Evolutionary conservation across 2,888 invertebrate genomes (phyloP).

Genomic region (Drosophila monieri): DNA sequence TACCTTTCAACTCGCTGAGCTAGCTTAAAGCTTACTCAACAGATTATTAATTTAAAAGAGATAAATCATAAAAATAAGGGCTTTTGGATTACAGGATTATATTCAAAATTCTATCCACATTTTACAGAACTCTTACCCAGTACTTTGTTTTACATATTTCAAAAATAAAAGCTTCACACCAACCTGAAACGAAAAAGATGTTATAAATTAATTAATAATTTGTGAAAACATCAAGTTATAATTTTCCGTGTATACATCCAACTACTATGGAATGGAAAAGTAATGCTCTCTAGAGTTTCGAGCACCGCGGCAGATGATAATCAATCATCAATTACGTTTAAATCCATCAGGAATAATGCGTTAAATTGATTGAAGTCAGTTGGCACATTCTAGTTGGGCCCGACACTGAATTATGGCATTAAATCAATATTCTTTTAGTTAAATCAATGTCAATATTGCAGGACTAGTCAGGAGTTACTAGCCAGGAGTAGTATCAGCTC

Average conservation of each 20-base stretch:
- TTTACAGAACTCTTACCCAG: too few relatives aligned
- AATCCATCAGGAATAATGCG: constrained; percentile 82
- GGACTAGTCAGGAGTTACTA: not conserved
- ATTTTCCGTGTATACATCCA: constrained; percentile 3
- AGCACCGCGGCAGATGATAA: constrained; percentile 57
- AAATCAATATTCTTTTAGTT: constrained; percentile 64
- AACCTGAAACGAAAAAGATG: not conserved
- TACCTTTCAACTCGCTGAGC: not conserved
- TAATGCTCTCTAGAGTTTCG: constrained; percentile 2
- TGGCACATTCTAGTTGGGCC: constrained; percentile 61
- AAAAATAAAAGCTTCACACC: too few relatives aligned
- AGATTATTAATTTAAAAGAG: not conserved
- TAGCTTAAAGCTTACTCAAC: not conserved
- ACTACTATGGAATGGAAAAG: not conserved
- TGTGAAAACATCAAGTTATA: not conserved
- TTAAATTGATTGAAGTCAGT: constrained; percentile 82
- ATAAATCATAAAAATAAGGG: too few relatives aligned
- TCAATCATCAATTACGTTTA: constrained; percentile 83
- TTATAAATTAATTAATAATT: not conserved
- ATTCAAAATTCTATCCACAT: too few relatives aligned
- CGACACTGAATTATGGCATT: constrained; percentile 65
- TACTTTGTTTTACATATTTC: too few relatives aligned
- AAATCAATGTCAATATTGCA: constrained; percentile 73
- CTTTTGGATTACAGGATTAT: too few relatives aligned
- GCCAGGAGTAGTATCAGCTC: not conserved